These are phyloP conservation scores for Chelonus insularis DNA, from an alignment of 1,140 invertebrate species.

Conservation along the genomic window DNA sequence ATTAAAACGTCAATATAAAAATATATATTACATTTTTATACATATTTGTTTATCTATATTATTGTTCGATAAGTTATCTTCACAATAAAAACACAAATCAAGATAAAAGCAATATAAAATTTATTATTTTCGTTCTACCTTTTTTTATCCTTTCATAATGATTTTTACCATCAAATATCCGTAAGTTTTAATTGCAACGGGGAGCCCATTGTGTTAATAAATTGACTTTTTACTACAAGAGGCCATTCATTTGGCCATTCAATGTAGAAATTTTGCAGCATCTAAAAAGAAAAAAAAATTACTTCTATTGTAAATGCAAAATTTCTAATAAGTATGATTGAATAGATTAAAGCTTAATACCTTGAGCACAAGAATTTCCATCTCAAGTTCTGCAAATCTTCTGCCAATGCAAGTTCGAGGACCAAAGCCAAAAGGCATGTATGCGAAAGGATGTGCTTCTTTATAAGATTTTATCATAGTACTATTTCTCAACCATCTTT, in stretches of 20 bases:
- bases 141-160: too few species aligned
- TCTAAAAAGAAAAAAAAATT: constrained; percentile 30
- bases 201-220: constrained; percentile 50
- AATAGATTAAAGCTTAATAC: too few species aligned
- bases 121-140: too few species aligned
- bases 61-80: too few species aligned
- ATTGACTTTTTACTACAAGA: constrained; percentile 41
- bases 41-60: not conserved
- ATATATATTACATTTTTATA: not conserved
- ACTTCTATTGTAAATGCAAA: too few species aligned
- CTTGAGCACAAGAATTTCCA: constrained; percentile 52
- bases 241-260: constrained; percentile 51
- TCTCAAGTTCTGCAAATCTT: constrained; percentile 57
- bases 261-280: constrained; percentile 49
- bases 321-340: too few species aligned
- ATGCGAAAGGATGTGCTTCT: constrained; percentile 63
- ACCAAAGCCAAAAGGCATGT: constrained; percentile 71
- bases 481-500: constrained; percentile 58
- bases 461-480: constrained; percentile 43
- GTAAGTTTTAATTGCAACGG: constrained; percentile 50
- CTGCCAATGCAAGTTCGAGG: constrained; percentile 56
- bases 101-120: too few species aligned
- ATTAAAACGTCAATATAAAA: too few species aligned
- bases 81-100: too few species aligned
- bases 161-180: constrained; percentile 34